phyloP scores from a whole-genome alignment of 2,113 vertebrate genomes.

The Bungarus multicinctus region DNA sequence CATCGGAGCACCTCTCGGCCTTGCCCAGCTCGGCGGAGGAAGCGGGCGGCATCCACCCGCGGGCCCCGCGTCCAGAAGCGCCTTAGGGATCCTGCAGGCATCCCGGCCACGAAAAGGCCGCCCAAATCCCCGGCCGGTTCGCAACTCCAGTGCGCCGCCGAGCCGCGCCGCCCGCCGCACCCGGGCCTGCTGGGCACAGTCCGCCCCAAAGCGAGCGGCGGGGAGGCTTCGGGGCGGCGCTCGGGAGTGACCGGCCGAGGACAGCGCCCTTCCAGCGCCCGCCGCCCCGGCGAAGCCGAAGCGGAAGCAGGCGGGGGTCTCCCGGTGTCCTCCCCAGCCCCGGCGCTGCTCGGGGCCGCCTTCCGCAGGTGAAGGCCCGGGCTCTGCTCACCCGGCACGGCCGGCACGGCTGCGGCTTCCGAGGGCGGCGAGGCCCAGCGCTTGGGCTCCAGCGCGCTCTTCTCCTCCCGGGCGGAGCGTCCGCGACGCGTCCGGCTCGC shows the following conservation, averaged over 20 bases:
- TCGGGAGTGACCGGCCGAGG: neutral
- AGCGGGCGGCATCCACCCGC: neutral
- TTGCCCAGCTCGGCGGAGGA: neutral
- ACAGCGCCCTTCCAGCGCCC: neutral
- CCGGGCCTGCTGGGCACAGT: neutral
- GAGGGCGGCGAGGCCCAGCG: neutral
- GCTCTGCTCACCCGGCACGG: neutral
- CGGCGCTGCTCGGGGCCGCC: neutral
- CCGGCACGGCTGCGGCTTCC: constrained; percentile 25
- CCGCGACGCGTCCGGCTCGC: neutral
- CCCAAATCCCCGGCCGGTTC: neutral
- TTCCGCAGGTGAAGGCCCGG: neutral
- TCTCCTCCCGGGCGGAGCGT: neutral
- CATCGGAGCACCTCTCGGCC: neutral
- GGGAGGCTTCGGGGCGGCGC: neutral
- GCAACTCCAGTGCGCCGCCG: neutral
- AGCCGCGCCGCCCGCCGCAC: neutral
- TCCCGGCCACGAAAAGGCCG: neutral
- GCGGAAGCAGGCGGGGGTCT: neutral
- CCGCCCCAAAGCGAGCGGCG: neutral
- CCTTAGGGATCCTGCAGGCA: neutral
- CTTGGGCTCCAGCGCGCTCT: neutral
- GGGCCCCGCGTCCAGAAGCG: neutral
- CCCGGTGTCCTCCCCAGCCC: constrained; percentile 5
- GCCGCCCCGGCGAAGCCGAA: neutral